Conservation (phyloP, 2,113 vertebrate species). For the Bombycilla garrulus region DNA sequence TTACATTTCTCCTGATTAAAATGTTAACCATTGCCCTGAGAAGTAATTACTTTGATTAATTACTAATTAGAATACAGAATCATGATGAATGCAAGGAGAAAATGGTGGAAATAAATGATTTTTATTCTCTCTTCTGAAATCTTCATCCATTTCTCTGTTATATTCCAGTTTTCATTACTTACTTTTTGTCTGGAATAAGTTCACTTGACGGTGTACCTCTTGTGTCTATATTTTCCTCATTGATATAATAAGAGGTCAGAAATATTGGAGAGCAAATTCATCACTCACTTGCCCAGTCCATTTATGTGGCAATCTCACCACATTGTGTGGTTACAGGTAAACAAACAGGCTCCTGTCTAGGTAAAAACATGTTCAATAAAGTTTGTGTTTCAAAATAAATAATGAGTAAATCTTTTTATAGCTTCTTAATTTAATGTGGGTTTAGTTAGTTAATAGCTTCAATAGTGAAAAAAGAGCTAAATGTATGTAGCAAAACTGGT, state of each 20-base stretch:
- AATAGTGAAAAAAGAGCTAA: neutral
- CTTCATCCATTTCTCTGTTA: neutral
- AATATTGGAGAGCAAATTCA: neutral
- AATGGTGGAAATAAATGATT: neutral
- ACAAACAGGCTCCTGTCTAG: neutral
- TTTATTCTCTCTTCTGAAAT: neutral
- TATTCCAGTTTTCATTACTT: neutral
- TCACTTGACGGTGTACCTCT: neutral
- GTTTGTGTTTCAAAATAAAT: neutral
- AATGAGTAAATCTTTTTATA: neutral
- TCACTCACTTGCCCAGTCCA: neutral
- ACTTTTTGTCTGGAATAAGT: neutral
- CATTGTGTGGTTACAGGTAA: neutral
- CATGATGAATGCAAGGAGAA: neutral
- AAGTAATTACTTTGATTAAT: neutral
- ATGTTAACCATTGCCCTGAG: neutral
- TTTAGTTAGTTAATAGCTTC: neutral
- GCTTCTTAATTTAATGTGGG: neutral
- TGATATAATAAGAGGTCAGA: neutral
- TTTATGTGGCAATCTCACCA: neutral
- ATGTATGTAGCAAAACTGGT: neutral
- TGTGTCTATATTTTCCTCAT: neutral
- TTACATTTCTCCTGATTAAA: neutral
- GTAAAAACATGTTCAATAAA: neutral
- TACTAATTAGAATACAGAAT: neutral